Evolutionary conservation across 2,888 invertebrate genomes (phyloP).

Genomic region (Rhogogaster chlorosoma): DNA sequence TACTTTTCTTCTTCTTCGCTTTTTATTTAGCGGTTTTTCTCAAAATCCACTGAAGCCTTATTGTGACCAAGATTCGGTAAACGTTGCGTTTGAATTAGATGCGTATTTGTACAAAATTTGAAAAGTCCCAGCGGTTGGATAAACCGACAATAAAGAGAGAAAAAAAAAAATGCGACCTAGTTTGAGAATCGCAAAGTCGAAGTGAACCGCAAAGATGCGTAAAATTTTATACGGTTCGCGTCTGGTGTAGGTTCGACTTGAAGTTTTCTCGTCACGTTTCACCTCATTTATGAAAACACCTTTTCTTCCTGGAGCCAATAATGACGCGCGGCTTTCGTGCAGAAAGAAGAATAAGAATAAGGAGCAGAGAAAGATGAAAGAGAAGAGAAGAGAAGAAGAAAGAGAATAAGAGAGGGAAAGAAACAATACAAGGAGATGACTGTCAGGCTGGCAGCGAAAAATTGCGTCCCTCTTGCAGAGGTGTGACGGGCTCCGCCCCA

Average conservation of each 20-base stretch:
- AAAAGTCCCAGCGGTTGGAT: neutral
- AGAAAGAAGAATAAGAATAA: constrained; percentile 2
- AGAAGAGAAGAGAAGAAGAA: constrained; percentile 48
- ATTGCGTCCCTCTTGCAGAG: constrained; percentile 62
- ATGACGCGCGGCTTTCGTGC: constrained; percentile 67
- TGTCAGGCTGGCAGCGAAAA: constrained; percentile 65
- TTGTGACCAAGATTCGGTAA: neutral
- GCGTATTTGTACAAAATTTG: neutral
- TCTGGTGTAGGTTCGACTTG: neutral
- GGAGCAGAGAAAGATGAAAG: constrained; percentile 41
- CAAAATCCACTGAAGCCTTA: neutral
- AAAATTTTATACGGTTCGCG: neutral
- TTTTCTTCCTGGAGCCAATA: constrained; percentile 36
- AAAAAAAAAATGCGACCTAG: neutral
- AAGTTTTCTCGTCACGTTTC: constrained; percentile 42
- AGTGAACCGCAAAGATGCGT: constrained; percentile 8
- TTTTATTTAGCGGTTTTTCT: neutral
- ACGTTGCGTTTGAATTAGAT: neutral
- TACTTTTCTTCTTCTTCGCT: neutral
- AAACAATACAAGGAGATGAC: constrained; percentile 72
- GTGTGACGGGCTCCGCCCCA: constrained; percentile 37
- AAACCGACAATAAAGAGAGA: neutral
- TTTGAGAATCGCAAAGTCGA: constrained; percentile 1
- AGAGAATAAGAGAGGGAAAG: constrained; percentile 4
- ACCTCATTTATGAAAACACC: constrained; percentile 46